These are phyloP conservation scores for Sinocyclocheilus grahami DNA, from an alignment of 2,113 vertebrate species.

Conservation along the genomic window DNA sequence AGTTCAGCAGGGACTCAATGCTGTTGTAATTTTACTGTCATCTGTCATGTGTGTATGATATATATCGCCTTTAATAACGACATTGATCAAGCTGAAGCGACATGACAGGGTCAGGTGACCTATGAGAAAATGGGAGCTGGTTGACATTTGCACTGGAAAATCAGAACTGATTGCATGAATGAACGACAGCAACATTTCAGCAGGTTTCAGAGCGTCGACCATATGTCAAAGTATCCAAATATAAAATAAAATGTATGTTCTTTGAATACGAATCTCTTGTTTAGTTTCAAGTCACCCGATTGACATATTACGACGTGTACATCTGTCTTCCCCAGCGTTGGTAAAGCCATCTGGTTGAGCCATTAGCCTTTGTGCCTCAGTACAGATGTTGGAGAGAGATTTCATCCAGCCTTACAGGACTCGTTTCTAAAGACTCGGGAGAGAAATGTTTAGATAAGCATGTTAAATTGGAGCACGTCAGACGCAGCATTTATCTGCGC, in stretches of 20 bases:
- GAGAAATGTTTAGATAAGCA: slow-evolving; percentile 23
- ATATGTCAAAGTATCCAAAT: not conserved
- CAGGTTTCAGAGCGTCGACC: not conserved
- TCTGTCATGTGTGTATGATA: not conserved
- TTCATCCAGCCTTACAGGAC: slow-evolving; percentile 9
- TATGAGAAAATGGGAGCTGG: not conserved
- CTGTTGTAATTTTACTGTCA: not conserved
- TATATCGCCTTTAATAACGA: not conserved
- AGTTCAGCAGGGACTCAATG: not conserved
- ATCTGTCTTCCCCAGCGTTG: not conserved
- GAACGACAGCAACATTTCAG: no score
- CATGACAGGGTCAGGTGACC: not conserved
- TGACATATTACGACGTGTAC: not conserved
- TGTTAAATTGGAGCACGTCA: not conserved
- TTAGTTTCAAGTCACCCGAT: not conserved
- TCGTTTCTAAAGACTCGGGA: slow-evolving; percentile 24
- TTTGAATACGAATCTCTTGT: not conserved
- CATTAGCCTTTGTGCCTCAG: slow-evolving; percentile 11
- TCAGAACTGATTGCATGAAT: not conserved
- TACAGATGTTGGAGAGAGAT: slow-evolving; percentile 22
- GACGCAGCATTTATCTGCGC: not conserved
- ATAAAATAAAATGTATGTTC: not conserved
- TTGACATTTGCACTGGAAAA: not conserved
- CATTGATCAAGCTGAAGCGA: not conserved
- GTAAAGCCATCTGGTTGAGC: slow-evolving; percentile 13